Base-by-base conservation (phyloP, 2,888 invertebrate species). In the Sympetrum striolatum region DNA sequence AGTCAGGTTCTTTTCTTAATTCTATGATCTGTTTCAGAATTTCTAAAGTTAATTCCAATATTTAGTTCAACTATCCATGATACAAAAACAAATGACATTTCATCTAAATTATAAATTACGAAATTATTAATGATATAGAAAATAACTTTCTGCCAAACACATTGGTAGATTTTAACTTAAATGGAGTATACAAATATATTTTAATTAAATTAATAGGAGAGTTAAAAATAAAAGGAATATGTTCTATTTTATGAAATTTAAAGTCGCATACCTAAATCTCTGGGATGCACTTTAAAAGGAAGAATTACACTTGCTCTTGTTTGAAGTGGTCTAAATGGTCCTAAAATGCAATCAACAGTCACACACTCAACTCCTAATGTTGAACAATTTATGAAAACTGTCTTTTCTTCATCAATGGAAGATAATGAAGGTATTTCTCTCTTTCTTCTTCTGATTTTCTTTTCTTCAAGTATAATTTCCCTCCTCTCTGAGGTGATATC, bases 381-480 rank as follows among this genome's bases (percentile, higher is more conserved):
- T 2, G 93, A 92, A 91, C 94, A 94, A 92, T 94, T 94, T 10
- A 95, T 92, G 90, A 92, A 93, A 12, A 93, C 92, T 3, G 93
- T 93, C 90, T 92, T 91, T 73, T 93, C 93, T 6, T 91, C 90
- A 3, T 92, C 90, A 37, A 90, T 35, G 2, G 35, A 37, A 15
- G 37, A 48, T 14, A 60, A 39, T 39, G 86, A 37, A 0, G 60
- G 18, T 35, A 60, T 22, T 1, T 22, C 60, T 31, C 73, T 73
- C 31, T 31, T 64, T 64, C 25, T 73, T 12, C 73, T 73, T 73
- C 31, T 31, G 31, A 25, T 73, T 73, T 31, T 31, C 73, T 73
- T 31, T 31, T 73, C 73, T 25, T 73, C 73, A 25, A 73, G 73
- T 73, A 31, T 73, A 31, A 73, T 73, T 73, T 73, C 73, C 25